phyloP scores from a whole-genome alignment of 2,888 invertebrate species.

The Xestia xanthographa region DNA sequence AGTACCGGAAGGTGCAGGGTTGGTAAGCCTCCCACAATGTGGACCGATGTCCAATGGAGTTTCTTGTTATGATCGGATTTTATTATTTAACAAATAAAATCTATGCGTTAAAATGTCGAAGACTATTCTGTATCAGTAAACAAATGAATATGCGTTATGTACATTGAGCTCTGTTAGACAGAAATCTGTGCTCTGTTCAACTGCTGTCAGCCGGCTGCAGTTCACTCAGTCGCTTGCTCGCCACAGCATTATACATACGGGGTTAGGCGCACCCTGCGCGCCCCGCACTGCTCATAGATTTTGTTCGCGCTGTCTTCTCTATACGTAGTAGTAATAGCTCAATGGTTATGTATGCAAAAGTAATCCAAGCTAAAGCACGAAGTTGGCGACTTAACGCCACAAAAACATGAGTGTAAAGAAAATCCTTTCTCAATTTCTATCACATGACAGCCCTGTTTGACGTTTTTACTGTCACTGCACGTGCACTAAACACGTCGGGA shows the following conservation, averaged over 20 bases:
- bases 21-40: not conserved
- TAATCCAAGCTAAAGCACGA: not conserved
- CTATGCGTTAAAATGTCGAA: not conserved
- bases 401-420: not conserved
- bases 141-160: not conserved
- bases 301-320: no score
- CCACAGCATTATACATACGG: no score
- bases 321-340: no score
- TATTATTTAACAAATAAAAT: not conserved
- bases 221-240: no score
- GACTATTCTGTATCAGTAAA: not conserved
- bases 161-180: no score
- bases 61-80: not conserved
- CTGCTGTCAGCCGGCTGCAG: no score
- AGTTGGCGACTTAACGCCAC: not conserved
- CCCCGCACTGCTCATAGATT: no score
- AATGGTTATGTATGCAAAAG: not conserved
- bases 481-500: slow-evolving; percentile 20
- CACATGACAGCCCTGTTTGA: slow-evolving; percentile 13
- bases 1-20: not conserved
- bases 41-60: not conserved
- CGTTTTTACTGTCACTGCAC: not conserved
- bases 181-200: no score
- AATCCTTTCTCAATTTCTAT: not conserved
- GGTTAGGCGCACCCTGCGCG: no score